Evolutionary conservation across 2,797 vertebrate genomes (phyloP).

Genomic region (Rhinophrynus dorsalis): DNA sequence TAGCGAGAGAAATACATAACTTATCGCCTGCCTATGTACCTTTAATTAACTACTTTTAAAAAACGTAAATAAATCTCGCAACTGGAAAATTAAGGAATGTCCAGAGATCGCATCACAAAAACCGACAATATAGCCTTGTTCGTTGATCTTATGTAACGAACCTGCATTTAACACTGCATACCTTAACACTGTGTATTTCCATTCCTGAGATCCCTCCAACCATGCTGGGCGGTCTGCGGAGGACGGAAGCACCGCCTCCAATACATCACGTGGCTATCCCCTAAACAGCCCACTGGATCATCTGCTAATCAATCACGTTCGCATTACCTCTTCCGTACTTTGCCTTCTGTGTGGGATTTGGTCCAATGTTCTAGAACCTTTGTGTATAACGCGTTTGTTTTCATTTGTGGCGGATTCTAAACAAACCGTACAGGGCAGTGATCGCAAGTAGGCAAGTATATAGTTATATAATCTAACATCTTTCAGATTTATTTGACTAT

Average conservation of each 20-base stretch:
- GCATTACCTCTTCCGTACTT: conserved; percentile 3
- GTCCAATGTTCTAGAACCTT: conserved; percentile 34
- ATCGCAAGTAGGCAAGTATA: not conserved
- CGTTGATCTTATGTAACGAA: no score
- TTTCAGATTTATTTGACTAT: no score
- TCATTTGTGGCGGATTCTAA: not conserved
- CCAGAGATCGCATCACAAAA: no score
- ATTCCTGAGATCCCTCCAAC: not conserved
- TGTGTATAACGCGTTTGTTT: not conserved
- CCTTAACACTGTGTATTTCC: no score
- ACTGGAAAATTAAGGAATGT: no score
- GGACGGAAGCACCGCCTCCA: conserved; percentile 20
- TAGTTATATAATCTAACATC: no score
- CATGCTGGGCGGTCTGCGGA: not conserved
- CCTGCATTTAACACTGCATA: no score
- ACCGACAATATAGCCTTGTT: no score
- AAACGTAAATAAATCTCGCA: no score
- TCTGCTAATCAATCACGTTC: conserved; percentile 14
- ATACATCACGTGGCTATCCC: not conserved
- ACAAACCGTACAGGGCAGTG: not conserved
- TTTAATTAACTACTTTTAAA: no score
- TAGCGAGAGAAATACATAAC: no score
- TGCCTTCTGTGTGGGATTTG: conserved; percentile 21
- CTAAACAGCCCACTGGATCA: not conserved
- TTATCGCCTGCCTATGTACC: no score